Base-by-base conservation (phyloP, 2,113 vertebrate genomes). In the Nestor notabilis region DNA sequence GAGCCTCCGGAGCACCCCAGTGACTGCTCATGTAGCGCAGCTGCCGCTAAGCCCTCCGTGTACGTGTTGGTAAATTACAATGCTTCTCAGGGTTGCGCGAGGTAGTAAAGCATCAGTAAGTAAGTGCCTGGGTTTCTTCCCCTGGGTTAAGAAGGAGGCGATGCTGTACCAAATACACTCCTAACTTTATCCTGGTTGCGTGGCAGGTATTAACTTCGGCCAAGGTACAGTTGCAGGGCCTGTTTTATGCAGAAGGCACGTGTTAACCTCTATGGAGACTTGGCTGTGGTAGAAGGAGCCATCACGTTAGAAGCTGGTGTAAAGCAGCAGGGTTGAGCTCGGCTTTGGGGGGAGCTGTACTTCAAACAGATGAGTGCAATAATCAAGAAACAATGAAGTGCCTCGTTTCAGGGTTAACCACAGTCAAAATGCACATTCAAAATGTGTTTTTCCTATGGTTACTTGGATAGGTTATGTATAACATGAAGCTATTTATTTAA, bases 41-140 rank as follows among this genome's bases (percentile, higher is more conserved):
- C 96, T 96, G 95, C 94, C 6, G n/a, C 95, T 79, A 19, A 95
- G 70, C 90, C 82, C 82, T 70, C 79, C 2, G 8, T 83, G 90
- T 35, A 14, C 10, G 25, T 7, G 24, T 52, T 17, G 63, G 82
- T 35, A 28, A 86, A 88, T 95, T 65, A 65, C 56, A 80, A 29
- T n/a, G 88, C 75, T 79, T 47, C 90, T 80, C 18, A 2, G 65
- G 82, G 43, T 37, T 60, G 11, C 1, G 5, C 2, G 50, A 75
- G 77, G 37, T n/a, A 17, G 49, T 6, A n/a, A 81, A 28, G 50
- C 84, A 24, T 53, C 44, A 14, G 55, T 9, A 43, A 14, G 55
- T 9, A 43, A 71, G 56, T 2, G 10, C 87, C 78, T 55, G 56
- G 4, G 9, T 66, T 55, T 49, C 25, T 41, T 75, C 55, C 81